Evolutionary conservation across 2,113 vertebrate species (phyloP), one percentile per base, ranked within the genome.

Genomic region (Echinops telfairi): DNA sequence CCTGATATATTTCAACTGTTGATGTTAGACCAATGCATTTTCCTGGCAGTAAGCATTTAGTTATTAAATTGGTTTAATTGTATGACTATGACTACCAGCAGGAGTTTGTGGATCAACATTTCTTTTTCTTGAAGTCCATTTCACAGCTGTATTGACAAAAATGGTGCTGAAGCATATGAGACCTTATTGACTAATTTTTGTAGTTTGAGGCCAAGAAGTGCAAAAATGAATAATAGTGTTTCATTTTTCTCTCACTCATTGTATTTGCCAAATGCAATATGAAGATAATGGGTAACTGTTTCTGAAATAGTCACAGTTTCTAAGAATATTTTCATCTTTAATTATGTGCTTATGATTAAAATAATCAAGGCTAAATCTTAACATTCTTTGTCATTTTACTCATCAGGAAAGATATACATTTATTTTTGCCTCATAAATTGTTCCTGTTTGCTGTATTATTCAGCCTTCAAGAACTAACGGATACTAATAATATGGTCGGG

Each of bases 181-280:
- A 83, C 4, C 23, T 81, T 88, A 83, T 57, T 86, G 88, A 89
- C 10, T 75, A 57, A 79, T 92, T 88, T 91, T 82, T 64, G 22
- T 47, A 78, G 23, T 12, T 86, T 86, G 92, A 92, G 25, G 66
- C 94, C 12, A 15, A 19, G 22, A 94, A 53, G 5, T 88, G 8
- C 80, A 82, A 89, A 93, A 89, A 83, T 82, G 23, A 75, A 11
- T 64, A 82, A 85, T 57, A 6, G 62, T 83, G 38, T 1, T 68
- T 3, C 11, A 73, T 76, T 91, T 87, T 94, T 95, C 33, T 90
- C 43, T 82, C 11, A 93, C 66, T 85, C 43, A 78, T 68, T 93
- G 47, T 91, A 86, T 92, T 91, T 92, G 33, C 64, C 91, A 92
- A 96, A 78, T 88, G 22, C 16, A 82, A 25, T 73, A 90, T 90